Percentiles rank a stretch among this genome's conserved stretches.
Conservation (phyloP, 2,113 vertebrate genomes). For the Myocastor coypus region DNA sequence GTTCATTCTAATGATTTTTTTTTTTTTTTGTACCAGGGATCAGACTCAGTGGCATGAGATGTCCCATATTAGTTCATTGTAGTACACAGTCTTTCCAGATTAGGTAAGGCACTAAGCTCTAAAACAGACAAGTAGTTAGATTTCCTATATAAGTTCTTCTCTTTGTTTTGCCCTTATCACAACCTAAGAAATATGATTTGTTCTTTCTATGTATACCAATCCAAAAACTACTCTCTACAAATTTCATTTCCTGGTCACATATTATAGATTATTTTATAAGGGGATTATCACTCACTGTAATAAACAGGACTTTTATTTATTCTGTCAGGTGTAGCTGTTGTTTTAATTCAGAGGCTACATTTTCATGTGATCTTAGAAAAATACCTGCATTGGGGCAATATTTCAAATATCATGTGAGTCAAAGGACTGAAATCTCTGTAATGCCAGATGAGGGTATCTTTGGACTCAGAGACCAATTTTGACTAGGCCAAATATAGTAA, state of each 20-base stretch:
- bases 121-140: neutral
- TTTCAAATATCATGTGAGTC: neutral
- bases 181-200: neutral
- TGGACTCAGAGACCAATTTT: neutral
- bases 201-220: neutral
- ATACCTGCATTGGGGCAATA: neutral
- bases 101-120: neutral
- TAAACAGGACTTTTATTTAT: neutral
- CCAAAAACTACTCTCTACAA: neutral
- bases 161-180: neutral
- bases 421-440: neutral
- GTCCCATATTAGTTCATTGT: neutral
- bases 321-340: neutral
- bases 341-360: constrained; percentile 30
- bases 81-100: neutral
- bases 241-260: neutral
- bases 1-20: neutral
- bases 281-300: neutral
- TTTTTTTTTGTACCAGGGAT: too few relatives aligned
- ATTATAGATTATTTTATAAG: neutral
- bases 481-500: neutral
- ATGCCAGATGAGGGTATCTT: neutral
- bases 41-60: neutral
- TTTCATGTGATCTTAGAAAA: neutral
- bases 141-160: neutral